A percentile compares a stretch with the other conserved stretches of the same genome.
phyloP scores from a whole-genome alignment of 2,888 invertebrate species.

The Bombylius major region DNA sequence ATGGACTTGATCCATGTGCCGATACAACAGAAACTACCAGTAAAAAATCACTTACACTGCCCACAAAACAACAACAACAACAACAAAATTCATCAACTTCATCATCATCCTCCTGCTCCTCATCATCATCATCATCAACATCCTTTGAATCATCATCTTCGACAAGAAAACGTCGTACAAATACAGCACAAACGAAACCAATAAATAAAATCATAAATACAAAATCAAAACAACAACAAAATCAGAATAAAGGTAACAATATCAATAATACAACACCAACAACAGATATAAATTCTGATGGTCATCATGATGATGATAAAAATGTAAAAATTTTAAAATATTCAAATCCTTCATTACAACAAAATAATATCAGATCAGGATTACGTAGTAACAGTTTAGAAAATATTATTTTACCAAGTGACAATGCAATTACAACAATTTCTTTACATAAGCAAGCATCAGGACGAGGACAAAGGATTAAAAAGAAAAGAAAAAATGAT shows the following conservation, averaged over 20 bases:
- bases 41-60: constrained; percentile 4
- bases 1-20: constrained; percentile 4
- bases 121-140: background rate
- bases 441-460: background rate
- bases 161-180: background rate
- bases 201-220: background rate
- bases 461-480: background rate
- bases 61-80: background rate
- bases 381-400: constrained; percentile 18
- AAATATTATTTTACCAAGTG: constrained; percentile 7
- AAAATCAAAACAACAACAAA: background rate
- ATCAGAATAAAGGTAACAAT: background rate
- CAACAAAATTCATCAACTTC: background rate
- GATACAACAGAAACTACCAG: background rate
- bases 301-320: background rate
- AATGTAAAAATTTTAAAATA: background rate
- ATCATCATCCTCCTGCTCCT: background rate
- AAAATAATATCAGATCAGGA: constrained; percentile 11
- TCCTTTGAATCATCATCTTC: background rate
- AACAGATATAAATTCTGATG: background rate
- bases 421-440: constrained; percentile 5
- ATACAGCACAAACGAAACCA: background rate
- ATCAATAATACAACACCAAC: background rate
- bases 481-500: constrained; percentile 11
- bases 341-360: too few relatives aligned